Evolutionary conservation across 2,888 invertebrate genomes (phyloP).

Genomic region (Leptodirus hochenwartii): DNA sequence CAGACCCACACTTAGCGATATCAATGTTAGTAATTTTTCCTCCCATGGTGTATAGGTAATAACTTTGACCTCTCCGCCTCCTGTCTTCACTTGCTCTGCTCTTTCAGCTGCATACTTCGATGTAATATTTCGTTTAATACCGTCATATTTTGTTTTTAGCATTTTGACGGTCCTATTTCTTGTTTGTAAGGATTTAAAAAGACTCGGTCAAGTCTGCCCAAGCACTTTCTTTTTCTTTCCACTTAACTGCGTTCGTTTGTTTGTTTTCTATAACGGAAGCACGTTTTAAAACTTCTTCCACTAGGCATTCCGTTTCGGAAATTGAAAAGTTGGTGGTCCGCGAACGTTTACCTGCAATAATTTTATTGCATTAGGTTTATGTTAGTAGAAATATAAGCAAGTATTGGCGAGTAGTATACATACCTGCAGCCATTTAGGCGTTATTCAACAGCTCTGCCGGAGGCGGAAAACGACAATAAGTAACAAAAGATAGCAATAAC

Average conservation of each 20-base stretch:
- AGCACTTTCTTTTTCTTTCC: conserved; percentile 2
- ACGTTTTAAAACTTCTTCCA: conserved; percentile 3
- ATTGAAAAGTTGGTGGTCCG: conserved; percentile 3
- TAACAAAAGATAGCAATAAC: too few relatives aligned
- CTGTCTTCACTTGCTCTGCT: background rate
- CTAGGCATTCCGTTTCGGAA: conserved; percentile 3
- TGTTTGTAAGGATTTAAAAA: background rate
- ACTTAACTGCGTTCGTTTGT: conserved; percentile 1
- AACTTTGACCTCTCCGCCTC: background rate
- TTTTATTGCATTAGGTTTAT: too few relatives aligned
- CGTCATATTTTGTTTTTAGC: conserved; percentile 4
- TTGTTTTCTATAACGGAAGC: conserved; percentile 4
- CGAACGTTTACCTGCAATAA: conserved; percentile 5
- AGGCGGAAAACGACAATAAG: too few relatives aligned
- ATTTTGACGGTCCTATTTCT: background rate
- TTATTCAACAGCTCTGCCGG: too few relatives aligned
- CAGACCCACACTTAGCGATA: background rate
- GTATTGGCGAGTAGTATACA: too few relatives aligned
- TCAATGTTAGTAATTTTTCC: too few relatives aligned
- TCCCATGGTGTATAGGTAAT: too few relatives aligned
- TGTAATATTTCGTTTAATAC: conserved; percentile 1
- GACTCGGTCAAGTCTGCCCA: background rate
- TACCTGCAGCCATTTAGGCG: too few relatives aligned
- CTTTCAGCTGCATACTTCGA: background rate
- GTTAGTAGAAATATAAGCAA: too few relatives aligned